These are phyloP conservation scores for Halictus ligatus DNA, from an alignment of 2,888 invertebrate genomes.

Conservation along the genomic window DNA sequence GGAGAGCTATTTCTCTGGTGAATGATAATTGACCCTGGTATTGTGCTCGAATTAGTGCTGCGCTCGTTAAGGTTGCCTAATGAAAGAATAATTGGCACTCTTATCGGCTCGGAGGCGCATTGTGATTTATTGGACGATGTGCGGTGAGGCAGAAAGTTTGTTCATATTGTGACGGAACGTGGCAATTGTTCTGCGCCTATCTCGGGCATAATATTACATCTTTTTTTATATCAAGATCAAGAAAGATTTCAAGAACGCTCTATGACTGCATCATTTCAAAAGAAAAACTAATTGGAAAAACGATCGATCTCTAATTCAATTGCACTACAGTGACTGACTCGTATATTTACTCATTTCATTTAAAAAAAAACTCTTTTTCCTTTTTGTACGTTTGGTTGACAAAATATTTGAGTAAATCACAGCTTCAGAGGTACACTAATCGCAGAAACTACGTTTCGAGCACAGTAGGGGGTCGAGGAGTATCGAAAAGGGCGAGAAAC, in stretches of 20 bases:
- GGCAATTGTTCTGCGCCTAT: background rate
- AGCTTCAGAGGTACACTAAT: background rate
- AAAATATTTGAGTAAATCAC: background rate
- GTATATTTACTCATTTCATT: background rate
- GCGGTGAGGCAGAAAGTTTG: background rate
- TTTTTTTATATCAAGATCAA: background rate
- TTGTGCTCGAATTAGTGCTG: slow-evolving; percentile 6
- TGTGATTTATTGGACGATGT: background rate
- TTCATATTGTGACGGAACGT: background rate
- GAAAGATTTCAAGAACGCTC: background rate
- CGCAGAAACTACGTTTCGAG: background rate
- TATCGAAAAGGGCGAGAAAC: slow-evolving; percentile 55
- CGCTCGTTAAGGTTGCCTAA: background rate
- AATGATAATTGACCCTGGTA: background rate
- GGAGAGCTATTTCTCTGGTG: slow-evolving; percentile 12
- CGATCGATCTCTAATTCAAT: background rate
- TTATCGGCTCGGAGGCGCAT: background rate
- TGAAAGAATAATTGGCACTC: background rate
- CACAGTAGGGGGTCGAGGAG: background rate
- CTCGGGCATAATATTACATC: background rate
- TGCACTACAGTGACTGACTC: background rate
- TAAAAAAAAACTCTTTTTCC: background rate
- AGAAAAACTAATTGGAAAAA: background rate
- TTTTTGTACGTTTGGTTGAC: background rate
- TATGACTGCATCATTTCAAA: background rate